Evolutionary conservation across 2,113 vertebrate genomes (phyloP).

Genomic region (Tretioscincus oriximinensis): DNA sequence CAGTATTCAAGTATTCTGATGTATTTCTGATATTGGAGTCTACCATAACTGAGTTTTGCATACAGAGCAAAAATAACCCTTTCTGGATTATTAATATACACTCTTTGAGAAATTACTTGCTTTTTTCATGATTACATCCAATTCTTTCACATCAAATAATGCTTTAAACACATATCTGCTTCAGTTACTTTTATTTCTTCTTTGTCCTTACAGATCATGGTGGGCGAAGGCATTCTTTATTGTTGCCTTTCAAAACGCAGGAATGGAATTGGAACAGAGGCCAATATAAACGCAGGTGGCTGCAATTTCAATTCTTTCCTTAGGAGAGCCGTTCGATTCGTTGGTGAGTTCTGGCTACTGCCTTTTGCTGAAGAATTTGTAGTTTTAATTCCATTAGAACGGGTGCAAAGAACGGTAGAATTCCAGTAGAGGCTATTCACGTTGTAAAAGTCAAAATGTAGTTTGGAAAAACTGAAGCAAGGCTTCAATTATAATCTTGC

Average conservation of each 20-base stretch:
- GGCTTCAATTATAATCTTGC: too few species aligned
- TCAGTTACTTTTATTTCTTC: constrained; percentile 38
- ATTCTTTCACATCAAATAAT: constrained; percentile 29
- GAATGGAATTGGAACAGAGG: constrained; percentile 80
- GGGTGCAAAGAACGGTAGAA: too few species aligned
- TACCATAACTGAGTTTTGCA: too few species aligned
- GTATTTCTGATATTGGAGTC: too few species aligned
- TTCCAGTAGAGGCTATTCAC: not conserved
- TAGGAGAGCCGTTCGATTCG: constrained; percentile 92
- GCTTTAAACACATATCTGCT: constrained; percentile 27
- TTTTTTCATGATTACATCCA: constrained; percentile 25
- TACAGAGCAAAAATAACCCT: too few species aligned
- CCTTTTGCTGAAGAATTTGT: constrained; percentile 27
- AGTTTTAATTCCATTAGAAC: constrained; percentile 1
- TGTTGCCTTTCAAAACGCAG: constrained; percentile 90
- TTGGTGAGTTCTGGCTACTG: constrained; percentile 79
- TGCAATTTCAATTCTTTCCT: constrained; percentile 99
- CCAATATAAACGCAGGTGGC: constrained; percentile 94
- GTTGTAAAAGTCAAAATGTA: too few species aligned
- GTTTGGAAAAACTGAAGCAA: too few species aligned
- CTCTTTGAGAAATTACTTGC: not conserved
- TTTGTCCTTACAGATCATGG: constrained; percentile 88
- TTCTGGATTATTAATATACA: not conserved
- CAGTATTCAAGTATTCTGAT: too few species aligned
- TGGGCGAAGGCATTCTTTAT: constrained; percentile 96